Evolutionary conservation across 1,140 invertebrate species (phyloP), one percentile per base, ranked within the genome.

Genomic region (Probaryconus sp.): DNA sequence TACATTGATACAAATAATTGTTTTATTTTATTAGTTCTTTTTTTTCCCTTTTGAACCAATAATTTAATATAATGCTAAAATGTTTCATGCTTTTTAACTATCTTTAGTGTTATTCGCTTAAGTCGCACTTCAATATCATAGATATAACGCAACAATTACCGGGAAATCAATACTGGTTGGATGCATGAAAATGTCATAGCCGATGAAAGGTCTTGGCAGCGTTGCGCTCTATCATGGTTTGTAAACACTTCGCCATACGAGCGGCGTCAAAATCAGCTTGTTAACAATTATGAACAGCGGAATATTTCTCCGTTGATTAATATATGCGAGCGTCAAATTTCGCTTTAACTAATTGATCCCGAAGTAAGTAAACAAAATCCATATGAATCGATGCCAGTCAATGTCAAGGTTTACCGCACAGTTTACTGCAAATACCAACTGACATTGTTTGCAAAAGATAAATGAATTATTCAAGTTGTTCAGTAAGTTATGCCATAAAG

Each of bases 71-170:
- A 24, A 24, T 9, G 28, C 10, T n/a, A 30, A 30, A 30, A 9
- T 30, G 7, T 30, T 18, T 42, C 51, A 26, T 58, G 31, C 16
- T 43, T 56, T 43, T 56, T 42, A 42, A 58, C 47, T 14, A 37
- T 47, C 18, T 47, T 65, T 13, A 11, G 13, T 24, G 26, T 14
- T 17, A 51, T 43, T 43, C 38, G 40, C 47, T 55, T 26, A 31
- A 28, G 17, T 17, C 20, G 35, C 40, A 31, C 40, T 65, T 55
- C 40, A 47, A 53, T 55, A 55, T 47, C 28, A 24, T 31, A 17
- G 31, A 38, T 67, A 56, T 21, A 67, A 67, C 31, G 40, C 40
- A 51, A 56, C 63, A 55, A 67, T 67, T 67, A 67, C 30, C n/a
- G 38, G n/a, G 35, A 67, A 56, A 67, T 67, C 63, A 67, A 67